These are phyloP conservation scores for Numida meleagris DNA, from an alignment of 2,113 vertebrate genomes.

Conservation along the genomic window DNA sequence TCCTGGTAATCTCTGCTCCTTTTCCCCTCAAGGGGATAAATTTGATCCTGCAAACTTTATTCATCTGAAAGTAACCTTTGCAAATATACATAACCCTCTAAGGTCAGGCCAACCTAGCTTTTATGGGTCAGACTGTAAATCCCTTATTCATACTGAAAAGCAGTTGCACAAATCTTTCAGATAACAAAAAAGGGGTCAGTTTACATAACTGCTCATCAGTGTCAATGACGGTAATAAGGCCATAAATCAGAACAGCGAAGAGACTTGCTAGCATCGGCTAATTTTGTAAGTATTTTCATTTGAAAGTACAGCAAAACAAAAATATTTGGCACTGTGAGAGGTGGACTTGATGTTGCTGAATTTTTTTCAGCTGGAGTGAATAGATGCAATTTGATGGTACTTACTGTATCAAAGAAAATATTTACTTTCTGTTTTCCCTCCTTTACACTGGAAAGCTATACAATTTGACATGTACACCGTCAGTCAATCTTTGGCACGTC, in stretches of 20 bases:
- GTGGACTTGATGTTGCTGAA: not conserved
- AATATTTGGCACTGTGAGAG: not conserved
- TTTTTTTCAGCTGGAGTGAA: not conserved
- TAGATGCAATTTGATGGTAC: not conserved
- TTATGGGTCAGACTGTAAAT: not conserved
- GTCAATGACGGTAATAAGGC: not conserved
- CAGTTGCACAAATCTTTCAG: not conserved
- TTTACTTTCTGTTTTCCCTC: not conserved
- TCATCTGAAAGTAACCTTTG: not conserved
- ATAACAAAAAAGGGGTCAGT: constrained; percentile 14
- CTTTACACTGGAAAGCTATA: not conserved
- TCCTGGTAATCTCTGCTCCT: not conserved
- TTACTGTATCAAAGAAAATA: not conserved
- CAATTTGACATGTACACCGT: not conserved
- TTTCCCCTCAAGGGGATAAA: not conserved
- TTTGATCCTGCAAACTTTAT: not conserved
- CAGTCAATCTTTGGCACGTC: not conserved
- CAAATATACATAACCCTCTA: not conserved
- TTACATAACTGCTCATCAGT: constrained; percentile 16
- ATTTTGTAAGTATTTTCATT: not conserved
- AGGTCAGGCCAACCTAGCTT: not conserved
- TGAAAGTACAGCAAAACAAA: constrained; percentile 13
- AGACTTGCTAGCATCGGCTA: not conserved
- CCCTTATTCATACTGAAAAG: not conserved
- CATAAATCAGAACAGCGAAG: not conserved